Conservation (phyloP, 53 echinoderm and acorn worm species). For the Holothuria scabra region DNA sequence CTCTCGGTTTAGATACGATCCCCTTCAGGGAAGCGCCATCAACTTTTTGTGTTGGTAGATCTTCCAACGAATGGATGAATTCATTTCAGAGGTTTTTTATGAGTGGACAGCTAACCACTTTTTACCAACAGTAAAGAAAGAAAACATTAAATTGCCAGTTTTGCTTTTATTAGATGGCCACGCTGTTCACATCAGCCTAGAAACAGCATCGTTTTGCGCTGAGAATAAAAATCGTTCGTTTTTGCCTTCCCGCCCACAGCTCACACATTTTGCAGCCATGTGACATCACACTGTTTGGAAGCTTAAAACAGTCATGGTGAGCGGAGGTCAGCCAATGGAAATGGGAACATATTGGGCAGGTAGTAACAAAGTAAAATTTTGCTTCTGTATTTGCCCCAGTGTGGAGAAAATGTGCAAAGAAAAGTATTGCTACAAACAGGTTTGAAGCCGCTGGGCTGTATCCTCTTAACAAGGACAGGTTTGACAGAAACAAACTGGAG, state of each 20-base stretch:
- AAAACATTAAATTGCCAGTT: slow-evolving; percentile 2
- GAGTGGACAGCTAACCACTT: slow-evolving; percentile 6
- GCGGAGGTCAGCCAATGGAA: slow-evolving; percentile 8
- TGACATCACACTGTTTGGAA: slow-evolving; percentile 44
- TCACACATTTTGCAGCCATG: slow-evolving; percentile 57
- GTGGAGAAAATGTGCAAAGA: too few species aligned
- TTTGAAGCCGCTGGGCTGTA: too few species aligned
- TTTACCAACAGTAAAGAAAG: slow-evolving; percentile 26
- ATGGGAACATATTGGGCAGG: slow-evolving; percentile 22
- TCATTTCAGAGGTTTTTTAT: slow-evolving; percentile 16
- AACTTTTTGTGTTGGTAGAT: background rate
- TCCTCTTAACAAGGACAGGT: too few species aligned
- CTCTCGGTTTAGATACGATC: background rate
- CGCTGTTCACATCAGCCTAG: slow-evolving; percentile 12
- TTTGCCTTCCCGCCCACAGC: slow-evolving; percentile 47
- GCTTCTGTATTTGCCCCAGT: slow-evolving; percentile 1
- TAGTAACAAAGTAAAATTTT: slow-evolving; percentile 36
- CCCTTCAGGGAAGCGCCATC: slow-evolving; percentile 19
- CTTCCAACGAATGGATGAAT: slow-evolving; percentile 43
- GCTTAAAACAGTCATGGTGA: slow-evolving; percentile 41
- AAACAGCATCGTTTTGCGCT: slow-evolving; percentile 43
- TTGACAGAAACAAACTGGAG: too few species aligned
- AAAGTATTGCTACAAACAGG: background rate
- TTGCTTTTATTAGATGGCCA: slow-evolving; percentile 55
- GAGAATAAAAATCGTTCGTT: slow-evolving; percentile 14